A percentile compares a stretch with the other conserved stretches of the same genome.
These are phyloP conservation scores for Cactoblastis cactorum DNA, from an alignment of 2,888 invertebrate species.

Conservation along the genomic window DNA sequence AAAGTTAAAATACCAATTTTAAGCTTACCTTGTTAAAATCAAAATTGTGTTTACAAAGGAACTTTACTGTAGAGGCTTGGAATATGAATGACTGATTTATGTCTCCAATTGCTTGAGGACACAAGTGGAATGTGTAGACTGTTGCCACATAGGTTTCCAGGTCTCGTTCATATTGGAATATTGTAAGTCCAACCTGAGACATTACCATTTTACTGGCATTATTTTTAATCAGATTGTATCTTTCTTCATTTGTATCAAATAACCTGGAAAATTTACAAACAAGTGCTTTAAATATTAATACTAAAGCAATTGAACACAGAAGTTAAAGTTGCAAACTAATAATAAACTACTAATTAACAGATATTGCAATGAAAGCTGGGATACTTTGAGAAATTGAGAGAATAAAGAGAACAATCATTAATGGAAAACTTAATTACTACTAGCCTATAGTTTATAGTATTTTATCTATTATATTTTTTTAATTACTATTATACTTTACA, in stretches of 20 bases:
- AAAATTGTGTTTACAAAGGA: constrained; percentile 81
- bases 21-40: constrained; percentile 87
- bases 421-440: no score
- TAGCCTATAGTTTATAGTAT: no score
- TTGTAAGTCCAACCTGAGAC: constrained; percentile 84
- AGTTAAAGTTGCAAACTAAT: no score
- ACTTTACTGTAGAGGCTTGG: constrained; percentile 82
- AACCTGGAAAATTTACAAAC: constrained; percentile 44
- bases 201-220: constrained; percentile 76
- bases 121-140: constrained; percentile 84
- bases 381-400: no score
- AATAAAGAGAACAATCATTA: no score
- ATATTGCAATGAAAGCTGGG: no score
- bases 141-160: constrained; percentile 79
- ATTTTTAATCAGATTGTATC: constrained; percentile 54
- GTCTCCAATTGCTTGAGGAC: constrained; percentile 81
- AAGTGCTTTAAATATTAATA: not conserved
- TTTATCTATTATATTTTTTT: no score
- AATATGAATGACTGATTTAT: constrained; percentile 81
- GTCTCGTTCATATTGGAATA: constrained; percentile 80
- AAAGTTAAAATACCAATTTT: no score
- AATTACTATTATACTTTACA: no score
- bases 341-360: no score
- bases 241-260: constrained; percentile 61
- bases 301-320: no score